Conservation (phyloP, 2,113 vertebrate genomes). For the Macrotis lagotis region DNA sequence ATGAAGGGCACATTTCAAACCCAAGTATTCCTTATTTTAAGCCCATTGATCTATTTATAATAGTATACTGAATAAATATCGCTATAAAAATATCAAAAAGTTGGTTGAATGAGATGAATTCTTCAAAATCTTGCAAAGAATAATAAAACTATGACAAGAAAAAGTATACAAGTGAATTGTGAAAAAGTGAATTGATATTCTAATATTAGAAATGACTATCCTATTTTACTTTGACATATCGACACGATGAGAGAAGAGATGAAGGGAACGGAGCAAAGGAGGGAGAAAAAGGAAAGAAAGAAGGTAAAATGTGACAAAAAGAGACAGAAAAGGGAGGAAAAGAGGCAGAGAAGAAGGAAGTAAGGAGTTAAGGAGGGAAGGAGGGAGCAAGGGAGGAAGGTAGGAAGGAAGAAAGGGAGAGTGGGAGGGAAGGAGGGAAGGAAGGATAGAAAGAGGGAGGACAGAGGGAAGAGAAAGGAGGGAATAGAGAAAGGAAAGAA, state of each 20-base stretch:
- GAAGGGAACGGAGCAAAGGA: neutral
- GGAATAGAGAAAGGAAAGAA: neutral
- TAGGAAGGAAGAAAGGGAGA: neutral
- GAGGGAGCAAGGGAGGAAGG: neutral
- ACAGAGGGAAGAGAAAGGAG: neutral
- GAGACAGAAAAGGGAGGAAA: too few species aligned
- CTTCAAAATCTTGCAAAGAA: neutral
- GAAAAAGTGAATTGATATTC: neutral
- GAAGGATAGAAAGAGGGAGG: neutral
- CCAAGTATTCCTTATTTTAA: neutral
- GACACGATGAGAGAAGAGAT: neutral
- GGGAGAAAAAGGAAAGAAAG: too few species aligned
- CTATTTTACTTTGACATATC: neutral
- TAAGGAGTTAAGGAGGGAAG: neutral
- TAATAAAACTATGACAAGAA: neutral
- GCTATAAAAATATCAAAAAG: neutral
- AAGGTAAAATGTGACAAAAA: neutral
- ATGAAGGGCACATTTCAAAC: neutral
- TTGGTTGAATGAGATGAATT: neutral
- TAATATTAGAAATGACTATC: neutral
- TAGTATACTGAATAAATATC: neutral
- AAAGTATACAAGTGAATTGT: neutral
- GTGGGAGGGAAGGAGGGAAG: neutral
- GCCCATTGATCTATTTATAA: neutral
- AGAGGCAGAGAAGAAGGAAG: neutral